Evolutionary conservation across 2,888 invertebrate genomes (phyloP).

Genomic region (Eupelmus urozonus): DNA sequence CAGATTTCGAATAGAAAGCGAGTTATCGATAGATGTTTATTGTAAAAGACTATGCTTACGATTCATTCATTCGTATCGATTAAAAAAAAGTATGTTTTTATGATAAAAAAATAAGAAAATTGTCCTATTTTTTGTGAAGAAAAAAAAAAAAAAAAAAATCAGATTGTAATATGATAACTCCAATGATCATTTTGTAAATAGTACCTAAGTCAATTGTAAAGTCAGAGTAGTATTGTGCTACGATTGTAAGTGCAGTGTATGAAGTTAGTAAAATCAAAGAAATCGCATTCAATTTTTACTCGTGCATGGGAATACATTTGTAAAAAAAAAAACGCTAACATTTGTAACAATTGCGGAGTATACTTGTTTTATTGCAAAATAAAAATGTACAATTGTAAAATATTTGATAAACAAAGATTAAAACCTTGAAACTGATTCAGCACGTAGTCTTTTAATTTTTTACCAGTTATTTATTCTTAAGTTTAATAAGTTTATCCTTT

Average conservation of each 20-base stretch:
- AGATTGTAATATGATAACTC: not conserved
- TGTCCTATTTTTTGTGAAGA: not conserved
- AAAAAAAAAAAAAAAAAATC: not conserved
- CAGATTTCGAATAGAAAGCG: not conserved
- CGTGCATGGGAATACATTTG: slow-evolving; percentile 52
- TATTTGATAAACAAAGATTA: slow-evolving; percentile 59
- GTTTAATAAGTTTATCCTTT: slow-evolving; percentile 19
- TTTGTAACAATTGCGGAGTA: slow-evolving; percentile 54
- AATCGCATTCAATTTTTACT: slow-evolving; percentile 38
- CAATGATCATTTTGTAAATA: slow-evolving; percentile 45
- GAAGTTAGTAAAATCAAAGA: slow-evolving; percentile 32
- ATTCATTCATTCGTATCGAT: not conserved
- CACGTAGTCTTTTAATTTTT: slow-evolving; percentile 40
- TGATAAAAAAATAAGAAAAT: not conserved
- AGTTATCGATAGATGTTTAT: not conserved
- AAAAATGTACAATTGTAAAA: slow-evolving; percentile 59
- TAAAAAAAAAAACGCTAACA: slow-evolving; percentile 46
- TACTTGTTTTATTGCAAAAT: slow-evolving; percentile 50
- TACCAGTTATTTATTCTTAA: slow-evolving; percentile 21
- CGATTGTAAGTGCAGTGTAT: slow-evolving; percentile 7
- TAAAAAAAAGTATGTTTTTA: not conserved
- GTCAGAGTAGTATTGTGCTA: slow-evolving; percentile 26
- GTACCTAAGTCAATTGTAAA: slow-evolving; percentile 38
- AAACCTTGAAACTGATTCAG: slow-evolving; percentile 49
- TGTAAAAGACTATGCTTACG: not conserved